A percentile compares a stretch with the other conserved stretches of the same genome.
phyloP scores from a whole-genome alignment of 2,113 vertebrate genomes.

The Caretta caretta region DNA sequence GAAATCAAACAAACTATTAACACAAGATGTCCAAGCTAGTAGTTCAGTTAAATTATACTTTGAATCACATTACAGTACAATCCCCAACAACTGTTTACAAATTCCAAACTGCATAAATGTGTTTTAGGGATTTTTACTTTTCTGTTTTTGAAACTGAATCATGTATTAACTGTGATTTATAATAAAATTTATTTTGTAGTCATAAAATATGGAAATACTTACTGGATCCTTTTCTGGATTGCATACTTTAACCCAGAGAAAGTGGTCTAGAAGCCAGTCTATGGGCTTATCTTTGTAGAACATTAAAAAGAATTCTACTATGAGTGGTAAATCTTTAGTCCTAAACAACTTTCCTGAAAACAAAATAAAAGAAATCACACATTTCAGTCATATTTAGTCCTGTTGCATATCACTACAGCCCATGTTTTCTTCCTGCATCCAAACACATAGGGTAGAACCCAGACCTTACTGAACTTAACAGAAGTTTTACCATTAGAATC shows the following conservation, averaged over 20 bases:
- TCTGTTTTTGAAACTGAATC: background rate
- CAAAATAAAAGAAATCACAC: conserved; percentile 37
- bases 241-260: conserved; percentile 82
- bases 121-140: background rate
- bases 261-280: conserved; percentile 81
- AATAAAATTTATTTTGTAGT: background rate
- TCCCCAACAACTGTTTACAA: background rate
- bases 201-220: conserved; percentile 68
- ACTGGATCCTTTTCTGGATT: conserved; percentile 73
- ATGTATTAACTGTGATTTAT: background rate
- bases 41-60: background rate
- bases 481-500: background rate
- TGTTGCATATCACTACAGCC: background rate
- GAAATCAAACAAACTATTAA: background rate
- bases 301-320: conserved; percentile 84
- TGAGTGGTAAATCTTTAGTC: conserved; percentile 76
- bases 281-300: conserved; percentile 85
- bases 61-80: background rate
- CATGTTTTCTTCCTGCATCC: background rate
- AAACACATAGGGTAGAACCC: background rate
- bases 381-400: conserved; percentile 10
- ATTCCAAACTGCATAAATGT: background rate
- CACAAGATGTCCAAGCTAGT: background rate
- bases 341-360: conserved; percentile 84
- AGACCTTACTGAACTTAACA: background rate